phyloP scores from a whole-genome alignment of 2,113 vertebrate species.

The Grallaria varia region DNA sequence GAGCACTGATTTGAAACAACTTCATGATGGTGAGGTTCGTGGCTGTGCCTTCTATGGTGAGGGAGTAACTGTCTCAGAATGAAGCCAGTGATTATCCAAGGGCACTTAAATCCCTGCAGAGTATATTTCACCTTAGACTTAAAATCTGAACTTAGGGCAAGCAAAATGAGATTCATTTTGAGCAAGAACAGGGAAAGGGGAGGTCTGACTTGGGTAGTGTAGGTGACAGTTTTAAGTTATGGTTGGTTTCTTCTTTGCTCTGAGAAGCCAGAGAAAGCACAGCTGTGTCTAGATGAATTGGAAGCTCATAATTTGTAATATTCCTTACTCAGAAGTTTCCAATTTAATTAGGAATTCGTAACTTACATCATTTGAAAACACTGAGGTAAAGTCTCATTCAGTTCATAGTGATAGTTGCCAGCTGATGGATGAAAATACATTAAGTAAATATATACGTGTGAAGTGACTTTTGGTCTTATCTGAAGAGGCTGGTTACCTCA shows the following conservation, averaged over 20 bases:
- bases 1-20: neutral
- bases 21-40: neutral
- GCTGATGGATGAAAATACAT: neutral
- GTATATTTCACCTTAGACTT: neutral
- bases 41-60: neutral
- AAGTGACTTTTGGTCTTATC: neutral
- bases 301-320: neutral
- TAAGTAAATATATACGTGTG: neutral
- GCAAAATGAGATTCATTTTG: neutral
- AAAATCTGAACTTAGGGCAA: neutral
- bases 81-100: neutral
- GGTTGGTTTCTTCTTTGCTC: neutral
- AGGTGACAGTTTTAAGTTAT: neutral
- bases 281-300: neutral
- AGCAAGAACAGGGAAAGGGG: neutral
- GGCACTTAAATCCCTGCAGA: neutral
- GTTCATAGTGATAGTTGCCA: neutral
- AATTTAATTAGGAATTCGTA: neutral
- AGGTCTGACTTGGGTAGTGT: neutral
- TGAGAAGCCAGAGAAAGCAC: neutral
- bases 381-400: neutral
- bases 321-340: neutral
- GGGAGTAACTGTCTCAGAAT: neutral
- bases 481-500: neutral
- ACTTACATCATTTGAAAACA: neutral